Evolutionary conservation across 2,797 vertebrate species (phyloP).

Genomic region (Tympanoctomys barrerae): DNA sequence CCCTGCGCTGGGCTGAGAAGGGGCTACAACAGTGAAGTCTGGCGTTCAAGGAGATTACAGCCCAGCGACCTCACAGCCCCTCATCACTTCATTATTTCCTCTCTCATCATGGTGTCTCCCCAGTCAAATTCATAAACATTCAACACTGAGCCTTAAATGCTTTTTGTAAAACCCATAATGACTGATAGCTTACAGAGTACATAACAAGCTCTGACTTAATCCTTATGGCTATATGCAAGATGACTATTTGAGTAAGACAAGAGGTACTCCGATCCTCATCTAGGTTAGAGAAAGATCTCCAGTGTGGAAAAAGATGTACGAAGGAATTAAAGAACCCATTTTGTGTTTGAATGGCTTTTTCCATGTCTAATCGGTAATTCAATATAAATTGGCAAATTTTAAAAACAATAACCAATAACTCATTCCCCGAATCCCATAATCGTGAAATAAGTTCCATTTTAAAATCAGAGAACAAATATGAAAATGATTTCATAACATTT

Average conservation of each 20-base stretch:
- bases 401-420: not conserved
- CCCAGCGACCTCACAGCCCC: not conserved
- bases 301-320: not conserved
- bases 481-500: constrained; percentile 9
- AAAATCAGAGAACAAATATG: constrained; percentile 4
- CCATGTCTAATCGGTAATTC: not conserved
- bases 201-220: not conserved
- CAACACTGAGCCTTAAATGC: not conserved
- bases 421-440: not conserved
- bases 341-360: not conserved
- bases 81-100: not conserved
- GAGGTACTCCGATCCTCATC: not conserved
- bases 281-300: not conserved
- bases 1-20: not conserved
- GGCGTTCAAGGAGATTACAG: not conserved
- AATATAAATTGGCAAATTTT: not conserved
- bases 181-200: not conserved
- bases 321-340: not conserved
- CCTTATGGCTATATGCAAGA: not conserved
- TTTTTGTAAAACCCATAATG: not conserved
- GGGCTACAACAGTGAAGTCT: accelerated
- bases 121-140: not conserved
- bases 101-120: not conserved
- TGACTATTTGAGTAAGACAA: not conserved
- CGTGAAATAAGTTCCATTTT: constrained; percentile 17